Evolutionary conservation across 2,113 vertebrate species (phyloP).

Genomic region (Antigone vipio): DNA sequence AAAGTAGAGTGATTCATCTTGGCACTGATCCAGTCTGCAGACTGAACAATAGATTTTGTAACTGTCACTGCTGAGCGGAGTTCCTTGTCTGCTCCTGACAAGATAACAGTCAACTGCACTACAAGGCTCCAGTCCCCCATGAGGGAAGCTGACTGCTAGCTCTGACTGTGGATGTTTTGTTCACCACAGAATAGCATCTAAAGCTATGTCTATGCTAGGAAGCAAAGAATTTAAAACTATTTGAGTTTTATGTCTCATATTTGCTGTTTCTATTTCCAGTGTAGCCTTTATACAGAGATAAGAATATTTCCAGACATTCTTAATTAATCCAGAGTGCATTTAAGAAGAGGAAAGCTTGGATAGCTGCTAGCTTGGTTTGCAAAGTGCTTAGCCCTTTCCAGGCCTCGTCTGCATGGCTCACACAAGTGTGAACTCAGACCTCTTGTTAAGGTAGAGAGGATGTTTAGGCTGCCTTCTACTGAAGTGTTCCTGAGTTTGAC

Average conservation of each 20-base stretch:
- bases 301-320: background rate
- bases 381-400: background rate
- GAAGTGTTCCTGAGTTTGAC: background rate
- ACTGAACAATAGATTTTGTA: constrained; percentile 29
- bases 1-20: constrained; percentile 46
- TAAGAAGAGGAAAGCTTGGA: background rate
- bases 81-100: constrained; percentile 21
- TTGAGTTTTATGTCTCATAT: background rate
- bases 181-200: background rate
- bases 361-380: background rate
- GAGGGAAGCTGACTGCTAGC: background rate
- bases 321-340: background rate
- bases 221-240: background rate
- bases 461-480: background rate
- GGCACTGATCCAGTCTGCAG: background rate
- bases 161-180: background rate
- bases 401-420: background rate
- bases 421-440: background rate
- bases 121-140: background rate
- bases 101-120: background rate
- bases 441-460: background rate
- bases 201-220: background rate
- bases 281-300: background rate
- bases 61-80: constrained; percentile 41
- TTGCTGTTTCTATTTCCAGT: background rate